Evolutionary conservation across 2,797 vertebrate species (phyloP).

Genomic region (Sebastes diaconus): DNA sequence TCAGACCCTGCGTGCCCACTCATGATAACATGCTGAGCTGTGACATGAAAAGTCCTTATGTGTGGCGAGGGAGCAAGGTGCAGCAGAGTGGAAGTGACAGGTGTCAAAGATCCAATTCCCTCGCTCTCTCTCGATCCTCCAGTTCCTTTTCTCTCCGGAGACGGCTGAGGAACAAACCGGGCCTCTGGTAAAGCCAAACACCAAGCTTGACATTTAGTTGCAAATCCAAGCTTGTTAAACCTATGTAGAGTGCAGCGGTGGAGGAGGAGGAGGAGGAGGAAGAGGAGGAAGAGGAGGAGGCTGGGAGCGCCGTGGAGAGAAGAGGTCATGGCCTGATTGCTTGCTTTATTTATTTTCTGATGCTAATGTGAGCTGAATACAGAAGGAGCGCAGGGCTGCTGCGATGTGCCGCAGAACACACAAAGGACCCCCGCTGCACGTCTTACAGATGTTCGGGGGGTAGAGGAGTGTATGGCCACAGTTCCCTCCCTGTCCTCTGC

Average conservation of each 20-base stretch:
- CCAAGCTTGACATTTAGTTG: slow-evolving; percentile 56
- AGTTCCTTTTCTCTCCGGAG: slow-evolving; percentile 55
- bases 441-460: slow-evolving; percentile 35
- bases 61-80: slow-evolving; percentile 75
- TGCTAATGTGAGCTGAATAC: slow-evolving; percentile 71
- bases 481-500: slow-evolving; percentile 56
- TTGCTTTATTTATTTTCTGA: slow-evolving; percentile 74
- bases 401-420: slow-evolving; percentile 39
- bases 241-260: slow-evolving; percentile 36
- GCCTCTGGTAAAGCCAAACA: slow-evolving; percentile 60
- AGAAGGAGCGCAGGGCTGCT: slow-evolving; percentile 46
- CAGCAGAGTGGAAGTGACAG: slow-evolving; percentile 79
- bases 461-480: slow-evolving; percentile 47
- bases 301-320: slow-evolving; percentile 34
- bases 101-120: slow-evolving; percentile 80
- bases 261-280: not conserved
- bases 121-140: slow-evolving; percentile 51
- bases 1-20: slow-evolving; percentile 73
- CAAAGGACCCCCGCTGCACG: slow-evolving; percentile 46
- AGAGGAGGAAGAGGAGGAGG: not conserved
- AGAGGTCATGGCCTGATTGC: slow-evolving; percentile 64
- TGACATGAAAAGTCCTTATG: slow-evolving; percentile 83
- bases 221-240: slow-evolving; percentile 60
- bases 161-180: slow-evolving; percentile 56
- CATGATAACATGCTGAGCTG: slow-evolving; percentile 77